Base-by-base conservation (phyloP, 2,113 vertebrate genomes). In the Dryoscopus gambensis region DNA sequence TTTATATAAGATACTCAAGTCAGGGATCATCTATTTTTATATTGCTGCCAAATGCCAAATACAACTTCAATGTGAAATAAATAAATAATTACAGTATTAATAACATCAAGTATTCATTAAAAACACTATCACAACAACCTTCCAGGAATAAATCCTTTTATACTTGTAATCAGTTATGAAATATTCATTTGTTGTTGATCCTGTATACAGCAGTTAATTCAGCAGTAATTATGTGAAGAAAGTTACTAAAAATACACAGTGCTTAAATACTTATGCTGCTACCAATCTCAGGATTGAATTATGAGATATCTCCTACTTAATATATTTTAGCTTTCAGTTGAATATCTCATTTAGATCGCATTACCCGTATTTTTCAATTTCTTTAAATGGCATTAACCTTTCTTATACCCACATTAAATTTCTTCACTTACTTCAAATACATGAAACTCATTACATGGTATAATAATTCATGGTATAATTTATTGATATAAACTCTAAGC, bases 111-210 rank as follows among this genome's bases (percentile, higher is more conserved):
- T 89, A 88, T 91, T 96, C 84, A 93, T 97, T 96, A 84, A 96
- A 93, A 96, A 62, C 35, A 71, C 28, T 86, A 74, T 84, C 65
- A 96, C 82, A 95, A 74, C 73, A 92, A 57, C 84, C 57, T 96
- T 96, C 56, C 64, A 91, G 56, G 71, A 87, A 24, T 73, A 83
- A 39, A 84, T 93, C 95, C n/a, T 94, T 95, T 85, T 91, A 92
- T 92, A 62, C 59, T 91, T 93, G 33, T 74, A 93, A 92, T 82
- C 74, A 87, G 49, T 73, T 95, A 95, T 95, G 56, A 97, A 96
- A 97, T 94, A 97, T 94, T 95, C 71, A 97, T 94, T 90, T 95
- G 90, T 91, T 94, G 93, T 93, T 93, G 68, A 89, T 96, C 62
- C 42, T 93, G 78, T 81, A 40, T 92, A 52, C 50, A 79, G 68